A percentile compares a stretch with the other conserved stretches of the same genome.
Evolutionary conservation across 1,140 invertebrate genomes (phyloP).

Genomic region (Artemia franciscana): DNA sequence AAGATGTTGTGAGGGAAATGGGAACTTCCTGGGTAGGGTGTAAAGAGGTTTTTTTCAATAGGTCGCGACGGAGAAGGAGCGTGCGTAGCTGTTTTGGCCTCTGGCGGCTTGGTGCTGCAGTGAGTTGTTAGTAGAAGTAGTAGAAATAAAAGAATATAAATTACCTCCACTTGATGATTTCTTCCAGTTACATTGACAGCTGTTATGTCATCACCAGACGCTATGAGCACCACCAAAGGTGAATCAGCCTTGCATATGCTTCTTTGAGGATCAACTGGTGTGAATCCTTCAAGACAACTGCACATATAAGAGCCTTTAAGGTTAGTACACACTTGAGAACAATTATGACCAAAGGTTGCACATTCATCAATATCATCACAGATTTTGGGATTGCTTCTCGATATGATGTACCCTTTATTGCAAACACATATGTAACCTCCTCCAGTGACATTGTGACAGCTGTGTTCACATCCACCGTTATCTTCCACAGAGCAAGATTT

Average conservation of each 20-base stretch:
- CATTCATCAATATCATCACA: slow-evolving; percentile 72
- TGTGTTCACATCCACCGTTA: slow-evolving; percentile 78
- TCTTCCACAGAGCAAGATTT: slow-evolving; percentile 40
- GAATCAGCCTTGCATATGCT: slow-evolving; percentile 44
- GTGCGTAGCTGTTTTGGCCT: no score
- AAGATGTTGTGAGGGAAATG: no score
- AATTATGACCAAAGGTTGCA: slow-evolving; percentile 49
- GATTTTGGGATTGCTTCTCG: slow-evolving; percentile 24
- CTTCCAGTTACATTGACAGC: slow-evolving; percentile 12
- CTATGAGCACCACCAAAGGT: slow-evolving; percentile 4
- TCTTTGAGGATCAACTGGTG: slow-evolving; percentile 40
- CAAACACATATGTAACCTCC: slow-evolving; percentile 73
- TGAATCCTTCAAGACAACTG: slow-evolving; percentile 58
- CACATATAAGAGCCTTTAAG: slow-evolving; percentile 79
- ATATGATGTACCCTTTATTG: slow-evolving; percentile 58
- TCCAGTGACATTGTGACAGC: slow-evolving; percentile 56
- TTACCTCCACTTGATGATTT: not conserved
- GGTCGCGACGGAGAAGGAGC: no score
- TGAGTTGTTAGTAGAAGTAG: no score
- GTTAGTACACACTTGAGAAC: slow-evolving; percentile 75
- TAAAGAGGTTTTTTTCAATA: no score
- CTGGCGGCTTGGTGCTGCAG: no score
- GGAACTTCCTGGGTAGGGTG: no score
- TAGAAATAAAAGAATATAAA: no score
- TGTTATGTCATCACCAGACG: slow-evolving; percentile 18